phyloP scores from a whole-genome alignment of 2,113 vertebrate species.

The Elachura formosa region DNA sequence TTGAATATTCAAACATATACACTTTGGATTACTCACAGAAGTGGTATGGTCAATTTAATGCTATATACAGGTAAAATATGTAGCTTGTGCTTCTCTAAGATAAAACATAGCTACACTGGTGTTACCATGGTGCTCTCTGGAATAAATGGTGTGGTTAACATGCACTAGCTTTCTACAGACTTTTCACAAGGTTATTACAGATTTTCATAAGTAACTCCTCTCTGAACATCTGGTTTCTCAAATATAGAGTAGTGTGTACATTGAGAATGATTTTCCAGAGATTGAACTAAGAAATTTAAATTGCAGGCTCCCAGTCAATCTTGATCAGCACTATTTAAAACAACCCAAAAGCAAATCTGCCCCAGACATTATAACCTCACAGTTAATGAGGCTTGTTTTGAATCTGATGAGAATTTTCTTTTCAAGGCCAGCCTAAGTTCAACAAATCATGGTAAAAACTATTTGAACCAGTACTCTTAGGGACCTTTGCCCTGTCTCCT shows the following conservation, averaged over 20 bases:
- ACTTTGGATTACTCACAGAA: background rate
- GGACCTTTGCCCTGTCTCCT: background rate
- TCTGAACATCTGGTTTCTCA: background rate
- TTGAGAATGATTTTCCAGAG: background rate
- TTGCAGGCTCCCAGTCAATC: background rate
- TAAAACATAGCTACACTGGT: background rate
- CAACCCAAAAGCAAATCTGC: background rate
- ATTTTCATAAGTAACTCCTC: background rate
- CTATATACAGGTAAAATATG: background rate
- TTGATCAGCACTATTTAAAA: constrained; percentile 30
- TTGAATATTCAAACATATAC: background rate
- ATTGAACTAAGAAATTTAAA: constrained; percentile 14
- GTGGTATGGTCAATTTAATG: background rate
- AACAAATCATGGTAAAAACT: constrained; percentile 22
- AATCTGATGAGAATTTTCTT: constrained; percentile 31
- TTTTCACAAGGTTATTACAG: background rate
- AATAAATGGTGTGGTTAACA: background rate
- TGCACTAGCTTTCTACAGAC: background rate
- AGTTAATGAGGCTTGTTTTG: constrained; percentile 25
- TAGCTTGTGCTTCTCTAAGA: background rate
- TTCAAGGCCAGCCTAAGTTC: background rate
- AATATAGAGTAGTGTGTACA: background rate
- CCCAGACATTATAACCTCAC: background rate
- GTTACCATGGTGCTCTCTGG: background rate
- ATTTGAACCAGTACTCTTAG: background rate